Conservation (phyloP, 2,888 invertebrate species). For the Machimus rusticus region DNA sequence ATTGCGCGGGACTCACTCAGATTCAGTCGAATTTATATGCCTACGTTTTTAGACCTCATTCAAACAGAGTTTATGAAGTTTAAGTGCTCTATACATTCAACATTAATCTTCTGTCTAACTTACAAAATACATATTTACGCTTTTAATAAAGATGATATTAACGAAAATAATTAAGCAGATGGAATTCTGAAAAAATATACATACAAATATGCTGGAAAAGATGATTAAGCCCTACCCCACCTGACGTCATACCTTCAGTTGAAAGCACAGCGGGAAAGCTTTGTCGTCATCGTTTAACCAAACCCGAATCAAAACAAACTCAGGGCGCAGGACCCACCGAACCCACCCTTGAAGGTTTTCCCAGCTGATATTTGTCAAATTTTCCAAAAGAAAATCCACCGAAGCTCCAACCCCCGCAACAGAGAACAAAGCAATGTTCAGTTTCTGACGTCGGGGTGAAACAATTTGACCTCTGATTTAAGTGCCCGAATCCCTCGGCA, state of each 20-base stretch:
- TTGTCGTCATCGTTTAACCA: conserved; percentile 10
- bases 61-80: too few relatives aligned
- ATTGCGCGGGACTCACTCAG: too few relatives aligned
- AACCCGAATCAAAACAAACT: conserved; percentile 6
- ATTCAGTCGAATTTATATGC: too few relatives aligned
- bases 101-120: too few relatives aligned
- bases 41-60: too few relatives aligned
- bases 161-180: too few relatives aligned
- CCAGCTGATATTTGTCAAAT: conserved; percentile 32
- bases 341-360: conserved; percentile 26
- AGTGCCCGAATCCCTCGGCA: background rate
- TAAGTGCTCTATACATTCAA: too few relatives aligned
- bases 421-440: background rate
- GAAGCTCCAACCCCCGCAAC: background rate
- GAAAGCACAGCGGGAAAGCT: background rate
- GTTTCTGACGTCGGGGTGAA: background rate
- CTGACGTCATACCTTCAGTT: background rate
- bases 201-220: background rate
- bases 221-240: background rate
- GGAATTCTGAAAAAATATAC: background rate
- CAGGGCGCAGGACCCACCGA: background rate
- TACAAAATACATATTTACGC: too few relatives aligned
- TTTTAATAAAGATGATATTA: too few relatives aligned
- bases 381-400: background rate
- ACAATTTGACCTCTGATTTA: background rate